phyloP scores from a whole-genome alignment of 2,888 invertebrate species.

The Chorisops tibialis region DNA sequence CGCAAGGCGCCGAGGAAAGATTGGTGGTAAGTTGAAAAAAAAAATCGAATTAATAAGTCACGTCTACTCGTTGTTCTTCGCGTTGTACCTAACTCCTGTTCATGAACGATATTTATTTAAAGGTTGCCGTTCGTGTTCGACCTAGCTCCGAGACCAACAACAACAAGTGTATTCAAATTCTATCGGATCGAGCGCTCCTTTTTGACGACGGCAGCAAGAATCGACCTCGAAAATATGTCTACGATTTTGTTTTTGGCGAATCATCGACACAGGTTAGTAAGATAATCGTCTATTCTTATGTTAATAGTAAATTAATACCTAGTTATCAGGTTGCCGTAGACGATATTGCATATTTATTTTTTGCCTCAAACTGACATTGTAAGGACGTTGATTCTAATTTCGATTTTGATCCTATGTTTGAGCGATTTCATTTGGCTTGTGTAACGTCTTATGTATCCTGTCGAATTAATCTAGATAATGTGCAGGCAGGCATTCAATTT shows the following conservation, averaged over 20 bases:
- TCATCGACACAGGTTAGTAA: slow-evolving; percentile 71
- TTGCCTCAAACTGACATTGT: too few species aligned
- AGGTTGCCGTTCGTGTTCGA: slow-evolving; percentile 87
- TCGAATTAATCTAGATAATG: too few species aligned
- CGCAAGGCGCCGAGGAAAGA: slow-evolving; percentile 47
- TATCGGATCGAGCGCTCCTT: slow-evolving; percentile 48
- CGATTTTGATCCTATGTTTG: too few species aligned
- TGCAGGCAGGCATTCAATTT: too few species aligned
- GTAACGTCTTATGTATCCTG: too few species aligned
- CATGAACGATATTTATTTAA: not conserved
- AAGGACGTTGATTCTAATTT: too few species aligned
- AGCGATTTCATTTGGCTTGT: too few species aligned
- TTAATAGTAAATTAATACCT: not conserved
- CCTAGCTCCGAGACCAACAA: slow-evolving; percentile 75
- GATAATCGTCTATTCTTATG: not conserved
- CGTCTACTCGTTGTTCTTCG: not conserved
- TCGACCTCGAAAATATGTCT: slow-evolving; percentile 80
- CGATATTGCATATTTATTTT: too few species aligned
- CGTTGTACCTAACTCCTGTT: not conserved
- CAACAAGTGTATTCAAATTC: slow-evolving; percentile 51
- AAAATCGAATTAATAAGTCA: not conserved
- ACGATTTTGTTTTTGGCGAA: slow-evolving; percentile 86
- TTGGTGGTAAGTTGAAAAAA: slow-evolving; percentile 43
- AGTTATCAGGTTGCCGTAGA: not conserved
- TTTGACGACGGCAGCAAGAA: slow-evolving; percentile 56